Percentiles rank a stretch among this genome's conserved stretches.
phyloP scores from a whole-genome alignment of 2,888 invertebrate species.

The Epiperipatus broadwayi region DNA sequence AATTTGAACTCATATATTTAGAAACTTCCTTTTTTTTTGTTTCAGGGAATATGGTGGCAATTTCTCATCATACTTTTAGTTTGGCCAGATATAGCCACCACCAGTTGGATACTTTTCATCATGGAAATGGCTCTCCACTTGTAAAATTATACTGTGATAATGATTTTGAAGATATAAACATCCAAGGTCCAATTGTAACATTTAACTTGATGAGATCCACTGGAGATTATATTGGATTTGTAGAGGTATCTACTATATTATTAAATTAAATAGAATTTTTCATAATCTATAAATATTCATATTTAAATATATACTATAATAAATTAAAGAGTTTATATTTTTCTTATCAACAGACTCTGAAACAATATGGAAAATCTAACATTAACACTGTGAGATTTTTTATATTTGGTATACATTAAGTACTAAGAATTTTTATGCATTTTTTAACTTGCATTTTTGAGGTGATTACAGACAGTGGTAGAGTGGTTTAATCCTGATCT shows the following conservation, averaged over 20 bases:
- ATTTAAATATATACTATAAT: no score
- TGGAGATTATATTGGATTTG: conserved; percentile 64
- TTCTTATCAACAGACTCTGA: no score
- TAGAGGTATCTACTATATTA: conserved; percentile 44
- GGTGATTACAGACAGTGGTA: no score
- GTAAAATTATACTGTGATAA: conserved; percentile 48
- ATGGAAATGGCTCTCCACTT: conserved; percentile 49
- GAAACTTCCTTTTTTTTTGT: conserved; percentile 10
- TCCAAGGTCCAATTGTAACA: conserved; percentile 67
- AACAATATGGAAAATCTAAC: no score
- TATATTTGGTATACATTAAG: no score
- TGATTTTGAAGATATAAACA: conserved; percentile 38
- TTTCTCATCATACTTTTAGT: conserved; percentile 48
- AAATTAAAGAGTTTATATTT: not conserved
- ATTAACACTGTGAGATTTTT: no score
- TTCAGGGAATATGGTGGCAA: conserved; percentile 24
- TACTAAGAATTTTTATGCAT: no score
- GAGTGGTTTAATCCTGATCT: no score
- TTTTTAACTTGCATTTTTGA: no score
- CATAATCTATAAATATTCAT: no score
- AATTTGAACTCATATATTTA: no score
- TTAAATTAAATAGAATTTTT: not conserved
- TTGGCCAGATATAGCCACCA: conserved; percentile 52
- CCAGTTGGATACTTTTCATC: conserved; percentile 41
- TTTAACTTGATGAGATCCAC: conserved; percentile 63